Base-by-base conservation (phyloP, 2,113 vertebrate genomes). In the Lepisosteus oculatus region DNA sequence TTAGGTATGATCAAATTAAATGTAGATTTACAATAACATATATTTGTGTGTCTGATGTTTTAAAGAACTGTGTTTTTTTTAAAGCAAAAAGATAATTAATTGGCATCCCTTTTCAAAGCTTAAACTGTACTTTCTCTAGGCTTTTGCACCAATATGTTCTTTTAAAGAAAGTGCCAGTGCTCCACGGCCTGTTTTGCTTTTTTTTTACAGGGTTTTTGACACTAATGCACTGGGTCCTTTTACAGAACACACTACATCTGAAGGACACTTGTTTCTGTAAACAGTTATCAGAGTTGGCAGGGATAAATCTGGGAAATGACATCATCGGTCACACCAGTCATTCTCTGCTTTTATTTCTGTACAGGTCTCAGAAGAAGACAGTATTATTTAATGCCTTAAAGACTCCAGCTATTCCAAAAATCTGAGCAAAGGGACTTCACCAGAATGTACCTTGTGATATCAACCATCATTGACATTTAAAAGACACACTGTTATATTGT, bases 141-240 rank as follows among this genome's bases (percentile, higher is more conserved):
- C 42, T 42, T 29, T 17, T 55, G 64, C 64, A 8, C 4, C 45
- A 41, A 14, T 51, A 51, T 9, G 5, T 9, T 51, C 47, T 41
- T 43, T 51, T 15, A 69, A 57, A 55, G 45, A 67, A 14, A 45
- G 55, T 17, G 43, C 11, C 55, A 61, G 12, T 8, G 14, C 45
- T 14, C 6, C 6, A 45, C 55, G 72, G 64, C 43, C 43, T 85
- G 75, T 80, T 85, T 74, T 78, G 82, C 76, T 85, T 85, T 85
- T 84, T 84, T 78, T 61, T 55, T 74, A 70, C 76, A 82, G 77
- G 80, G 72, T 71, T 83, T 72, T 78, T 85, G 85, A 88, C 85
- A 87, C 86, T 83, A 82, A 88, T 85, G 83, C 80, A 86, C 72
- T 43, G 47, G 61, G 72, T 64, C 67, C 51, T 42, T 69, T 74